Base-by-base conservation (phyloP, 2,113 vertebrate genomes). In the Etheostoma cragini region DNA sequence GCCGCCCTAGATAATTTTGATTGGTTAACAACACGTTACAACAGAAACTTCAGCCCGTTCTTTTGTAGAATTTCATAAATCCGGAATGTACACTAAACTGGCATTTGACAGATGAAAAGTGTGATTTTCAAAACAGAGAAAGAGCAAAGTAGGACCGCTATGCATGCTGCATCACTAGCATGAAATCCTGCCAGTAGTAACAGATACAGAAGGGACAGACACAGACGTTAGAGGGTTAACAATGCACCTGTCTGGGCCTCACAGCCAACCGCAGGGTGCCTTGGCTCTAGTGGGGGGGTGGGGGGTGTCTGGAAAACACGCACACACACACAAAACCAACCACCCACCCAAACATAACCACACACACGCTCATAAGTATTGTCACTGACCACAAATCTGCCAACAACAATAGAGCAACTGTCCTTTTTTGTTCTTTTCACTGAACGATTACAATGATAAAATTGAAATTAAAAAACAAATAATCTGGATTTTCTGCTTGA, bases 401-500 rank as follows among this genome's bases (percentile, higher is more conserved):
- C 42, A 15, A 78, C 83, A 88, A 92, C 90, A 92, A 94, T 88
- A 58, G 88, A 72, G 80, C 88, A 89, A 89, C 80, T 76, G 84
- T 52, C 78, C 45, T 70, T 81, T 81, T 84, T 85, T 90, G 76
- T 92, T 89, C 86, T 80, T 84, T 84, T 88, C 86, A 83, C 70
- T 83, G 78, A 72, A 72, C 73, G 87, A 94, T 93, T 92, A 91
- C 88, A 93, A 92, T 92, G 93, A 95, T 90, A 94, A 92, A 92
- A 92, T 78, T 89, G 84, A 91, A 94, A 94, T 94, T 79, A 94
- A 89, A 92, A 92, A 95, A 95, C 88, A 93, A 87, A 83, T 94
- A 91, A 95, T 95, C 91, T 92, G 93, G 93, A 93, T 94, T 95
- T 94, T 94, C 89, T 90, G 94, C 93, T 85, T 94, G 93, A 92